Conservation (phyloP, 2,888 invertebrate genomes). For the Metopia argyrocephala region DNA sequence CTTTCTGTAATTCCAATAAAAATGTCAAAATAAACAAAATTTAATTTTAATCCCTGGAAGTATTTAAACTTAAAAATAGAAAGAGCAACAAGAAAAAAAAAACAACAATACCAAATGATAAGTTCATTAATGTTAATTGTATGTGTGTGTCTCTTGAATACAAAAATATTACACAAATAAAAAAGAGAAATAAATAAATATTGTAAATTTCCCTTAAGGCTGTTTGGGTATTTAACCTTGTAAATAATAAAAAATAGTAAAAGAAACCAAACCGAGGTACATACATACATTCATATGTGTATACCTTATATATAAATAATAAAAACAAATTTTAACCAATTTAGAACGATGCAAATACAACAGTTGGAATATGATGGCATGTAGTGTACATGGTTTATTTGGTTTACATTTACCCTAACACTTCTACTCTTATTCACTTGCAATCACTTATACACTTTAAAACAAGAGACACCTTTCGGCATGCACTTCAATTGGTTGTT, state of each 20-base stretch:
- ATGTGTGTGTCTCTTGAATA: slow-evolving; percentile 27
- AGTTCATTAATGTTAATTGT: slow-evolving; percentile 52
- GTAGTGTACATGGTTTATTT: slow-evolving; percentile 8
- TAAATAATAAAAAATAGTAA: slow-evolving; percentile 19
- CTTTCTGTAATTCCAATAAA: background rate
- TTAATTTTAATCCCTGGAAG: slow-evolving; percentile 6
- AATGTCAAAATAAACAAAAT: background rate
- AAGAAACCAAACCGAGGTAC: no score
- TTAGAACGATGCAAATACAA: background rate
- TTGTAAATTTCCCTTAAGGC: slow-evolving; percentile 49
- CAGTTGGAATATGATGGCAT: background rate
- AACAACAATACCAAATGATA: background rate
- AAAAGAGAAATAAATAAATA: slow-evolving; percentile 8
- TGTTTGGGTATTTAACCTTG: slow-evolving; percentile 57
- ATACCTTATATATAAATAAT: no score
- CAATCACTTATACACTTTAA: background rate
- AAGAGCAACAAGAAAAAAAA: slow-evolving; percentile 14
- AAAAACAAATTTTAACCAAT: background rate
- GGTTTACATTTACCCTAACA: slow-evolving; percentile 5
- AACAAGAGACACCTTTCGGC: no score
- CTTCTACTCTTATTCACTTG: slow-evolving; percentile 10
- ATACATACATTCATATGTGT: no score
- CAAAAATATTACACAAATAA: background rate
- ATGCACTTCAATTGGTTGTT: no score
- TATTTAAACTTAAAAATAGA: slow-evolving; percentile 6